Conservation (phyloP, 1,140 invertebrate species). For the Drosophila prosaltans region DNA sequence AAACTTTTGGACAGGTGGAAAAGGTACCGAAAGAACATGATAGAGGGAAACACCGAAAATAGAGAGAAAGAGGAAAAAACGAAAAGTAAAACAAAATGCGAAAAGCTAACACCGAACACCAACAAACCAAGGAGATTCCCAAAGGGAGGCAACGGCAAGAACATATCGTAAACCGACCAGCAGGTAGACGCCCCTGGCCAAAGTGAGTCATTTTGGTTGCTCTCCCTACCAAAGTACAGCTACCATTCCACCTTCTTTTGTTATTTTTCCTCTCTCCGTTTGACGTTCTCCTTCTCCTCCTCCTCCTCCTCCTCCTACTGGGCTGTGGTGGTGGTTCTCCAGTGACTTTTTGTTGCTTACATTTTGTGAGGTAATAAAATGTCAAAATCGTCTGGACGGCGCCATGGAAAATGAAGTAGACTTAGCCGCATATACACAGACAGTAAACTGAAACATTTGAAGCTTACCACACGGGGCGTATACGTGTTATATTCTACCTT, state of each 20-base stretch:
- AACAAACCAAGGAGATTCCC: constrained; percentile 5
- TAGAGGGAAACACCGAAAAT: not conserved
- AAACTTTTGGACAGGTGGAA: not conserved
- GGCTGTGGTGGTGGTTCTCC: not conserved
- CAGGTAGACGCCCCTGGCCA: constrained; percentile 38
- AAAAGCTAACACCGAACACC: constrained; percentile 17
- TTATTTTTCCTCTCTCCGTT: not conserved
- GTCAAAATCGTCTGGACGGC: constrained; percentile 67
- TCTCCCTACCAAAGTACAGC: not conserved
- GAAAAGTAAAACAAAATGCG: constrained; percentile 15
- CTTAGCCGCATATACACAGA: constrained; percentile 15
- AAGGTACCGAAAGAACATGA: not conserved
- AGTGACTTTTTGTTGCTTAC: constrained; percentile 25
- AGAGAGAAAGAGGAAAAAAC: not conserved
- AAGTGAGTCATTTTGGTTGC: constrained; percentile 55
- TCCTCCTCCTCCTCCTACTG: no score
- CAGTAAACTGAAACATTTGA: constrained; percentile 3
- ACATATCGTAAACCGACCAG: constrained; percentile 39
- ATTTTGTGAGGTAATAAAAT: constrained; percentile 58
- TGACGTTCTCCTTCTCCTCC: not conserved
- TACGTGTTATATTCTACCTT: constrained; percentile 47
- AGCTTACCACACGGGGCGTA: constrained; percentile 44
- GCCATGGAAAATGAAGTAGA: constrained; percentile 62
- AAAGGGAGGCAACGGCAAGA: constrained; percentile 10
- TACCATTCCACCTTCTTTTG: no score